phyloP scores from a whole-genome alignment of 2,797 vertebrate genomes.

The Petrocephalus sullivani region DNA sequence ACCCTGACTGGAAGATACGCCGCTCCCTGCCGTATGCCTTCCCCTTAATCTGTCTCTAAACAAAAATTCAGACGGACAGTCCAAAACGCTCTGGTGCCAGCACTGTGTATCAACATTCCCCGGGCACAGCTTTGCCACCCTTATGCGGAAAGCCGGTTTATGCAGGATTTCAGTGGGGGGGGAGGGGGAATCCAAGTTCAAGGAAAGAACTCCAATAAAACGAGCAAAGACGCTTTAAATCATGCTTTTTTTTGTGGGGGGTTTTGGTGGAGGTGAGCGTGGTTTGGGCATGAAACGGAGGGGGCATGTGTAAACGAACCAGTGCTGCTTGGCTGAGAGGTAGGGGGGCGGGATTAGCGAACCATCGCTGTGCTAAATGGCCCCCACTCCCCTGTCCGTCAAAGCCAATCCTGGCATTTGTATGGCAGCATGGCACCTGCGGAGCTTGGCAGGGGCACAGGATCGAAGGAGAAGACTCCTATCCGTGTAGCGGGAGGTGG shows the following conservation, averaged over 20 bases:
- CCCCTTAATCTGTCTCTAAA: conserved; percentile 53
- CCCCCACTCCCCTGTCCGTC: conserved; percentile 31
- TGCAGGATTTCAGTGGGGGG: not conserved
- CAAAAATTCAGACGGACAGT: conserved; percentile 62
- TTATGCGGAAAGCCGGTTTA: not conserved
- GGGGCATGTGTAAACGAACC: too few relatives aligned
- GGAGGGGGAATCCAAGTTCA: not conserved
- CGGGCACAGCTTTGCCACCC: conserved; percentile 37
- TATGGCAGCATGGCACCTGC: conserved; percentile 30
- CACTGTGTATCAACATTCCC: conserved; percentile 50
- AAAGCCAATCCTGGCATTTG: conserved; percentile 44
- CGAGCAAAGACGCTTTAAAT: not conserved
- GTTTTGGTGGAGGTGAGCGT: not conserved
- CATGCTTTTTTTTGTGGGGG: not conserved
- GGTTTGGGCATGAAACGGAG: not conserved
- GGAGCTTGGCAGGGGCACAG: conserved; percentile 45
- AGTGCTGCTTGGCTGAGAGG: not conserved
- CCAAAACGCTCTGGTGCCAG: conserved; percentile 53
- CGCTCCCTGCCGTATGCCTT: conserved; percentile 63
- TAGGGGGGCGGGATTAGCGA: not conserved
- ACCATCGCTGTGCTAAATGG: conserved; percentile 27
- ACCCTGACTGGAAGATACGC: conserved; percentile 52
- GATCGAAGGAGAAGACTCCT: conserved; percentile 47
- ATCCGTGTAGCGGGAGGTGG: conserved; percentile 57
- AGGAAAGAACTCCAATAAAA: not conserved